Evolutionary conservation across 2,888 invertebrate genomes (phyloP).

Genomic region (Drosophila nr. medialis): DNA sequence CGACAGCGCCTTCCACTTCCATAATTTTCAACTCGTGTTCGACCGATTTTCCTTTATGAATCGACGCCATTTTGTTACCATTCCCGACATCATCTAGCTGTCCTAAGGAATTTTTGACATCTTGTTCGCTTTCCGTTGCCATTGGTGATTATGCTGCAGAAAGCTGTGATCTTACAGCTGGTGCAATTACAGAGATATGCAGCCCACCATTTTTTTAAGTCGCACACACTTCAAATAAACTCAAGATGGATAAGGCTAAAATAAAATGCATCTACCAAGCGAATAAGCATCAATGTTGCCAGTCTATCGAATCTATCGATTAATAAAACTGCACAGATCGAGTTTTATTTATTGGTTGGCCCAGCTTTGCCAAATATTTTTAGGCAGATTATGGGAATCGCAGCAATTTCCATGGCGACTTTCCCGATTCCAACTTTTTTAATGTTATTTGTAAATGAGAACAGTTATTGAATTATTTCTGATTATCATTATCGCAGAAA

Average conservation of each 20-base stretch:
- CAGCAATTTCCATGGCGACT: not conserved
- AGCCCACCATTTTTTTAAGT: not conserved
- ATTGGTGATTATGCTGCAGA: slow-evolving; percentile 13
- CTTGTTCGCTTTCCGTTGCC: slow-evolving; percentile 1
- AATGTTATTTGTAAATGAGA: not conserved
- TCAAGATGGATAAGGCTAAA: not conserved
- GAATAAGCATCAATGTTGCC: not conserved
- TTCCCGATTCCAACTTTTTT: not conserved
- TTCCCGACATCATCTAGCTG: slow-evolving; percentile 40
- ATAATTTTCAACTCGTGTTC: slow-evolving; percentile 63
- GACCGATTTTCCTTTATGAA: not conserved
- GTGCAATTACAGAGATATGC: too few relatives aligned
- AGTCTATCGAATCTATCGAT: not conserved
- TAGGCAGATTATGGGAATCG: not conserved
- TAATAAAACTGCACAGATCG: not conserved
- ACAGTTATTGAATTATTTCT: not conserved
- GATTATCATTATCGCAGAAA: not conserved
- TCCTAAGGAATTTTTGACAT: not conserved
- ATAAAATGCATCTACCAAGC: not conserved
- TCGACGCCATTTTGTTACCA: slow-evolving; percentile 70
- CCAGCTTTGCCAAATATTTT: not conserved
- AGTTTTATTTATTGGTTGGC: not conserved
- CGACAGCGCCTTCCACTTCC: slow-evolving; percentile 61
- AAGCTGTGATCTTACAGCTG: not conserved
- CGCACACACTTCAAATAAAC: not conserved